Evolutionary conservation across 1,140 invertebrate species (phyloP).

Genomic region (Whitmania pigra): DNA sequence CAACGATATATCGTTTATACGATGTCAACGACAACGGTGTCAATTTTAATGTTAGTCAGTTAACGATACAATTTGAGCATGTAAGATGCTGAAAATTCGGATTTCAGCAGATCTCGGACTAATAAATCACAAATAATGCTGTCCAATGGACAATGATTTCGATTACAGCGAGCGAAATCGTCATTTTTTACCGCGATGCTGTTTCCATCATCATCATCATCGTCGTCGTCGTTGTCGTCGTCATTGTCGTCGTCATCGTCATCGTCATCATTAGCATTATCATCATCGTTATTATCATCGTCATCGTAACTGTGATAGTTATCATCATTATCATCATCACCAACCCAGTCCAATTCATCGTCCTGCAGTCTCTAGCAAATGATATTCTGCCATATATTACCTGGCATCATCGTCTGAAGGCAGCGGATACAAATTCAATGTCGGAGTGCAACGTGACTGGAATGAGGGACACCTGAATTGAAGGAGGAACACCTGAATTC

Average conservation of each 20-base stretch:
- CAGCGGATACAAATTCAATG: no score
- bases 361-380: no score
- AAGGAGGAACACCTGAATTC: no score
- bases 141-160: not conserved
- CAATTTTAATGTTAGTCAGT: not conserved
- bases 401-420: no score
- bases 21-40: no score
- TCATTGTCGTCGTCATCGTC: constrained; percentile 12
- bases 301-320: not conserved
- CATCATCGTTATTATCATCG: constrained; percentile 10
- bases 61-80: not conserved
- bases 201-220: constrained; percentile 7
- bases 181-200: not conserved
- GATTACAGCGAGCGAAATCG: not conserved
- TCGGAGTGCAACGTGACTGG: no score
- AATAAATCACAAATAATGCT: not conserved
- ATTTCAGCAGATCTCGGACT: not conserved
- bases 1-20: no score
- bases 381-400: no score
- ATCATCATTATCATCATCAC: constrained; percentile 6
- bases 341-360: not conserved
- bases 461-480: no score
- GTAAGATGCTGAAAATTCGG: not conserved
- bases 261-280: constrained; percentile 3
- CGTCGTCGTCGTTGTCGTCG: not conserved